Percentiles rank a stretch among this genome's conserved stretches.
Conservation (phyloP, 2,888 invertebrate species). For the Coelinius sp. region DNA sequence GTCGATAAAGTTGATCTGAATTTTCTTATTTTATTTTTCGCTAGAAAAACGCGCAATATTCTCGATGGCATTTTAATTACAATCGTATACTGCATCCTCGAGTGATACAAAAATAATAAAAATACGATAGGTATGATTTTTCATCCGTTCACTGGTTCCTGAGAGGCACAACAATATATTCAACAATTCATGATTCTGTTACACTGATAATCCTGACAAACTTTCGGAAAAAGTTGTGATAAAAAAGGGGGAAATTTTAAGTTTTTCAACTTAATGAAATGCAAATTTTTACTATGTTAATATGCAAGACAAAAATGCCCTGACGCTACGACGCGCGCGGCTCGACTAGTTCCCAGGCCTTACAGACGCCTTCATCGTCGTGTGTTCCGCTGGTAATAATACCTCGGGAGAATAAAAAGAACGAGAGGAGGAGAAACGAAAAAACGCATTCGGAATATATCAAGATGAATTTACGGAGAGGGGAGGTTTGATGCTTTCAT, state of each 20-base stretch:
- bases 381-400: slow-evolving; percentile 30
- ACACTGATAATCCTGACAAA: neutral
- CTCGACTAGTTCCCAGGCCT: slow-evolving; percentile 20
- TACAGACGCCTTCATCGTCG: slow-evolving; percentile 1
- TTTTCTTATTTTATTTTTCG: slow-evolving; percentile 58
- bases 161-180: neutral
- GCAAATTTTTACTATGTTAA: neutral
- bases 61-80: slow-evolving; percentile 60
- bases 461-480: neutral
- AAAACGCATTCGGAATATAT: slow-evolving; percentile 14
- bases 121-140: too few relatives aligned
- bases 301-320: neutral
- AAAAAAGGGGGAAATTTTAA: neutral
- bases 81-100: slow-evolving; percentile 48
- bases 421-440: slow-evolving; percentile 34
- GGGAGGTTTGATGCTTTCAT: neutral
- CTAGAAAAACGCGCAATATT: slow-evolving; percentile 61
- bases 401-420: slow-evolving; percentile 19
- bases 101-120: neutral
- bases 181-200: neutral
- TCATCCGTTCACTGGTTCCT: neutral
- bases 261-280: neutral
- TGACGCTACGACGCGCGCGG: slow-evolving; percentile 4
- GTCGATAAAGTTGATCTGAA: slow-evolving; percentile 64
- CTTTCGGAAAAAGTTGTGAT: neutral